Evolutionary conservation across 2,797 vertebrate genomes (phyloP).

Genomic region (Toxotes lorentzi): DNA sequence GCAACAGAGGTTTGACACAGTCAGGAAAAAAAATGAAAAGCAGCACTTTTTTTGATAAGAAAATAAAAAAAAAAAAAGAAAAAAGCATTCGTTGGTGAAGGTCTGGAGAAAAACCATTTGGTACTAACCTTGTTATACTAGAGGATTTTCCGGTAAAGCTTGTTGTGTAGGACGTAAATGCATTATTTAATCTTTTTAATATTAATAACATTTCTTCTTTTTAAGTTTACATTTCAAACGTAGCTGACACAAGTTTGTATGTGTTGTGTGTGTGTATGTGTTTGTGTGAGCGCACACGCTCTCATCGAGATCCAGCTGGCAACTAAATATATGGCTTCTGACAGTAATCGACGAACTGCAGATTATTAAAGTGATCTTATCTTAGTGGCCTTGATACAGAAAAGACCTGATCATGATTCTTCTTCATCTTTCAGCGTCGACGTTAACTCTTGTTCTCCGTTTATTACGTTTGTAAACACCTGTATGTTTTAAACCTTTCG

Average conservation of each 20-base stretch:
- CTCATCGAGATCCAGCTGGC: constrained; percentile 73
- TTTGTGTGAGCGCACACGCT: constrained; percentile 53
- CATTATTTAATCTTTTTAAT: constrained; percentile 63
- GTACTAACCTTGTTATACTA: constrained; percentile 59
- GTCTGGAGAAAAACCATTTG: constrained; percentile 74
- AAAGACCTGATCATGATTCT: constrained; percentile 74
- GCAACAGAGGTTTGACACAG: constrained; percentile 70
- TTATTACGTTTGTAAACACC: constrained; percentile 52
- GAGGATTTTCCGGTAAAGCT: constrained; percentile 61
- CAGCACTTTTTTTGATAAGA: constrained; percentile 76
- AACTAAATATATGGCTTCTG: constrained; percentile 76
- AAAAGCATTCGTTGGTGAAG: constrained; percentile 79
- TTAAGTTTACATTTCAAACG: constrained; percentile 78
- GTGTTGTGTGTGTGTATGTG: constrained; percentile 48
- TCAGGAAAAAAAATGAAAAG: constrained; percentile 42
- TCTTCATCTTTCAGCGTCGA: constrained; percentile 68
- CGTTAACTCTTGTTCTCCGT: constrained; percentile 53
- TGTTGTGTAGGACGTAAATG: constrained; percentile 70
- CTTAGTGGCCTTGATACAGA: constrained; percentile 86
- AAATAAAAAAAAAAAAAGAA: constrained; percentile 43
- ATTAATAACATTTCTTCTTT: constrained; percentile 55
- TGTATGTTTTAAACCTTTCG: constrained; percentile 65
- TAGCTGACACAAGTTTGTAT: constrained; percentile 66
- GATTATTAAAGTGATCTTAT: constrained; percentile 84
- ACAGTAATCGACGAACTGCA: constrained; percentile 68